Evolutionary conservation across 2,113 vertebrate genomes (phyloP).

Genomic region (Catagonus wagneri): DNA sequence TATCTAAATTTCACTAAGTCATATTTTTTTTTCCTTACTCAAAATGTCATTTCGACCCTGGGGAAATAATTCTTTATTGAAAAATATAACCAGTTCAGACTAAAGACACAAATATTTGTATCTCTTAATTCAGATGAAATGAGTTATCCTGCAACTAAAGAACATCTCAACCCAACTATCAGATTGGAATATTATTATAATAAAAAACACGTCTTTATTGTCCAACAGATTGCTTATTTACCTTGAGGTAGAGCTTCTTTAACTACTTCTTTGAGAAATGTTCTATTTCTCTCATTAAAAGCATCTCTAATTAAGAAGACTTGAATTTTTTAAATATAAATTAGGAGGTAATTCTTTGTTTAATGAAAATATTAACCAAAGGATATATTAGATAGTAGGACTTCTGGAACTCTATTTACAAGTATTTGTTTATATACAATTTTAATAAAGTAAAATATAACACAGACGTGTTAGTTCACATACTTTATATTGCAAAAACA

Average conservation of each 20-base stretch:
- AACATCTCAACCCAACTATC: conserved; percentile 31
- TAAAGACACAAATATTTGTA: conserved; percentile 61
- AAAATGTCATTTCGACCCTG: conserved; percentile 47
- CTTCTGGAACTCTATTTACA: background rate
- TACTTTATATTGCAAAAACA: background rate
- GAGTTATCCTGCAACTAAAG: conserved; percentile 52
- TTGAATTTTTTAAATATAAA: conserved; percentile 65
- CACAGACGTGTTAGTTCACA: background rate
- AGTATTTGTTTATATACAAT: conserved; percentile 13
- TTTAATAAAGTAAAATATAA: conserved; percentile 53
- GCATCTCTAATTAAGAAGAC: conserved; percentile 34
- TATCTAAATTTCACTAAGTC: conserved; percentile 62
- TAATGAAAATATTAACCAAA: conserved; percentile 47
- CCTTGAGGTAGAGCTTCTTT: conserved; percentile 30
- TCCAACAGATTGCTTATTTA: conserved; percentile 44
- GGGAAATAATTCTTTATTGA: conserved; percentile 63
- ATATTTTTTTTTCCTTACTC: conserved; percentile 35
- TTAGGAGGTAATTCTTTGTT: conserved; percentile 55
- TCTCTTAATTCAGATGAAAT: conserved; percentile 21
- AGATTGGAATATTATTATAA: conserved; percentile 13
- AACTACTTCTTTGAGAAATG: conserved; percentile 50
- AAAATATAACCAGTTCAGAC: conserved; percentile 65
- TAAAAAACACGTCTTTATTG: background rate
- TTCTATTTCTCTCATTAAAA: conserved; percentile 42
- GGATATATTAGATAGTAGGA: conserved; percentile 35